Conservation (phyloP, 35 echinoderm and acorn worm species). For the Ophioderma brevispina region DNA sequence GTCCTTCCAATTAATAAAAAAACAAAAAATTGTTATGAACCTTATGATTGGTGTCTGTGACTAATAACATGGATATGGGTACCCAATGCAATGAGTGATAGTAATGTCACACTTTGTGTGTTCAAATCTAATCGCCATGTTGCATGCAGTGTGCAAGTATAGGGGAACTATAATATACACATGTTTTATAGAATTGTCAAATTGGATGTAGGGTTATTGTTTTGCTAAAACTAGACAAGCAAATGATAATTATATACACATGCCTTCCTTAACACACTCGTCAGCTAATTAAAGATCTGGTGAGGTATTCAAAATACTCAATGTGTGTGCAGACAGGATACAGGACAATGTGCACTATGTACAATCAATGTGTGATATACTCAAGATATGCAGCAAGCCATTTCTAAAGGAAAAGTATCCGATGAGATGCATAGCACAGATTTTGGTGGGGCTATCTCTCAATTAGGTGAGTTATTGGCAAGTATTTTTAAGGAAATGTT, state of each 20-base stretch:
- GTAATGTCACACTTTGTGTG: too few species aligned
- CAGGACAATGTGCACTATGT: slow-evolving; percentile 67
- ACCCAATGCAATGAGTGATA: too few species aligned
- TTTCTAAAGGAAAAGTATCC: slow-evolving; percentile 95
- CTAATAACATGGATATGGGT: too few species aligned
- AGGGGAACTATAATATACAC: background rate
- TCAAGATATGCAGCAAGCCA: slow-evolving; percentile 87
- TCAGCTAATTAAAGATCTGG: slow-evolving; percentile 97
- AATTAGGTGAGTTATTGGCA: slow-evolving; percentile 76
- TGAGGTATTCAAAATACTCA: slow-evolving; percentile 96
- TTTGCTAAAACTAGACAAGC: background rate
- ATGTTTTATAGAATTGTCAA: background rate
- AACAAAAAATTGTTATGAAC: too few species aligned
- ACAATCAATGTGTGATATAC: slow-evolving; percentile 78
- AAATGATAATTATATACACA: background rate
- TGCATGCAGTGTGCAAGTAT: too few species aligned
- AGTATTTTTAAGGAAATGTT: too few species aligned
- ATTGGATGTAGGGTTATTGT: background rate
- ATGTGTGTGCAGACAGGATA: slow-evolving; percentile 89
- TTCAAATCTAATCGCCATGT: too few species aligned
- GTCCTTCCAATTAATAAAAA: too few species aligned
- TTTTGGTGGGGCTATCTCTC: slow-evolving; percentile 91
- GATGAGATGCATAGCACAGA: slow-evolving; percentile 93
- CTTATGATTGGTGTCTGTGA: too few species aligned
- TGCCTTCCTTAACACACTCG: slow-evolving; percentile 12